Base-by-base conservation (phyloP, 64 coral and sea anemone genomes). In the Montipora foliosa region DNA sequence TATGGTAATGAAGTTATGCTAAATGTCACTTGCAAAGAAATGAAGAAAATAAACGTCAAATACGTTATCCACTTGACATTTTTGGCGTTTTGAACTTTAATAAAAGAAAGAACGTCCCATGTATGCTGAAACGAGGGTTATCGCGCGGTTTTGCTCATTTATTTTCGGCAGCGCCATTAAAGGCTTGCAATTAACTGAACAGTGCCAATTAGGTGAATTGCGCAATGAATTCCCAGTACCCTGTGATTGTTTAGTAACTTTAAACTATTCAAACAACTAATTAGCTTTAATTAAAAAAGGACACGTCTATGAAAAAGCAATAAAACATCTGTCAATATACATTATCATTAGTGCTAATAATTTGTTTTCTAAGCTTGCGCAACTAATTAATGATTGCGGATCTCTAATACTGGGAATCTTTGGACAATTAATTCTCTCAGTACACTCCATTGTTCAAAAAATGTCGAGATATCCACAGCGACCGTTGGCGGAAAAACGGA, bases 401-500 rank as follows among this genome's bases (percentile, higher is more conserved):
- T 11, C 6, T 6, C 11, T 57, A 57, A 57, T 57, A 3, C 20
- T 37, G 24, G 5, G 20, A 4, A 58, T 24, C 11, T 37, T 44
- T 25, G 22, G 13, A 46, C 6, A 25, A 76, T 10, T 5, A 47
- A 25, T 8, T 14, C 21, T 47, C 0, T 13, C 49, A 78, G 46
- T 37, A 14, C 25, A 44, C 44, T 47, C 37, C 37, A 37, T 44
- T 44, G 24, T 45, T 47, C 11, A 12, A 47, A 49, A 69, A 11
- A 72, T 86, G 82, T 86, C 82, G 6, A 86, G 66, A 50, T 70
- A 85, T 50, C 82, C 82, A 16, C 82, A 85, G 1, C 82, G 61
- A 71, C 44, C 16, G n/a, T 50, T 52, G 1, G 82, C 82, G 16
- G 82, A 86, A 14, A 86, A 48, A 71, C 67, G 66, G 8, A 72